These are phyloP conservation scores for Drosophila rubida DNA, from an alignment of 2,888 invertebrate genomes.

Conservation along the genomic window DNA sequence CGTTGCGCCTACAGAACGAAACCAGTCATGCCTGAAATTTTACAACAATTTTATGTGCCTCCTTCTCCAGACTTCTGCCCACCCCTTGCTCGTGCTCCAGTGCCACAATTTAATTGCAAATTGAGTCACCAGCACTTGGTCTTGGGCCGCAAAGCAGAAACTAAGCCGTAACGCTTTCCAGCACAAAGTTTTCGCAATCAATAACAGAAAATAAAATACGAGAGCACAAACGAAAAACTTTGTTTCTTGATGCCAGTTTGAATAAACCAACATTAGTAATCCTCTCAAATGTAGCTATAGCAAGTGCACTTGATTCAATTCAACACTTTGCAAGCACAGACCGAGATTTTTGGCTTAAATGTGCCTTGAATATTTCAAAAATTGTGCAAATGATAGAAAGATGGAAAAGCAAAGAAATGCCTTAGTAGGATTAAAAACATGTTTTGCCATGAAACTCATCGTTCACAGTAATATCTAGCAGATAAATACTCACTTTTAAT, in stretches of 20 bases:
- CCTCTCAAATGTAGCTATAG: constrained; percentile 5
- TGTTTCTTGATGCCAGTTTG: constrained; percentile 18
- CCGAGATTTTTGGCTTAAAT: neutral
- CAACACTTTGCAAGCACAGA: neutral
- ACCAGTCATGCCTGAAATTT: constrained; percentile 66
- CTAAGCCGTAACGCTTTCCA: constrained; percentile 4
- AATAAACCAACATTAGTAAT: constrained; percentile 12
- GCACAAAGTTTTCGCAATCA: constrained; percentile 30
- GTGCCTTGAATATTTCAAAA: neutral
- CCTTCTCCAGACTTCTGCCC: neutral
- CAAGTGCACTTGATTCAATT: constrained; percentile 7
- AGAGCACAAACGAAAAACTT: constrained; percentile 32
- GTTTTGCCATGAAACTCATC: neutral
- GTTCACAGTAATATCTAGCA: too few species aligned
- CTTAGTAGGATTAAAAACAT: neutral
- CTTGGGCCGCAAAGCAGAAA: constrained; percentile 11
- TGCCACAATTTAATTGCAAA: constrained; percentile 55
- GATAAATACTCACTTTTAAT: neutral
- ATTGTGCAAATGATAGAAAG: neutral
- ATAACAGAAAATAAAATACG: constrained; percentile 6
- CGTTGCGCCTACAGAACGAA: constrained; percentile 49
- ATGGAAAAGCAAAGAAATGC: neutral
- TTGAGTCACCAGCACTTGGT: constrained; percentile 39
- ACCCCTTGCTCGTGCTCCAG: neutral
- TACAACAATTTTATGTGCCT: constrained; percentile 49